These are phyloP conservation scores for Fundulus diaphanus DNA, from an alignment of 2,797 vertebrate genomes.

Conservation along the genomic window DNA sequence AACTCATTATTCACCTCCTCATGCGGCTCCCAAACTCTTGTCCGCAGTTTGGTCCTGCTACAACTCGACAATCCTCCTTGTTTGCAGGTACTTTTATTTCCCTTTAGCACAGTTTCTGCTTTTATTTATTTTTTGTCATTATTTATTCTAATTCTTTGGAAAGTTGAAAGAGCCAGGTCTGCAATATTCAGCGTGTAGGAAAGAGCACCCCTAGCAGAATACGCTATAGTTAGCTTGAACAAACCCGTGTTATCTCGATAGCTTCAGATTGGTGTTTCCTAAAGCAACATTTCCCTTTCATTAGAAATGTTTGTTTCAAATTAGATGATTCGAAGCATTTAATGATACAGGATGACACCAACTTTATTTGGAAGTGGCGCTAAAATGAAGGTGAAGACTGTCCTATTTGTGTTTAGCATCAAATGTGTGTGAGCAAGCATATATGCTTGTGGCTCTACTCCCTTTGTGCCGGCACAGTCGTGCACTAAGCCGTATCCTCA, in stretches of 20 bases:
- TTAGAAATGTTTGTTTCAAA: neutral
- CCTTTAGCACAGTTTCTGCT: neutral
- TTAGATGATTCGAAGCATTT: neutral
- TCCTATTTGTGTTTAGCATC: constrained; percentile 18
- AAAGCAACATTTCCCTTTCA: constrained; percentile 1
- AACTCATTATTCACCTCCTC: too few relatives aligned
- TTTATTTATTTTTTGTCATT: neutral
- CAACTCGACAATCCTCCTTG: too few relatives aligned
- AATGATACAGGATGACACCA: neutral
- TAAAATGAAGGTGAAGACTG: constrained; percentile 10
- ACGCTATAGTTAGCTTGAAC: neutral
- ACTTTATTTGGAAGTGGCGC: constrained; percentile 3
- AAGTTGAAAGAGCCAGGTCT: neutral
- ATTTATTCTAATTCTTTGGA: neutral
- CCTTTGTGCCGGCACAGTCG: constrained; percentile 48
- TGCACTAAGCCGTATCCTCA: constrained; percentile 59
- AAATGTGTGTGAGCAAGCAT: constrained; percentile 11
- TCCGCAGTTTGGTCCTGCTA: too few relatives aligned
- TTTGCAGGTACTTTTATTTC: neutral
- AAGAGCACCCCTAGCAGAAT: neutral
- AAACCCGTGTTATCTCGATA: neutral
- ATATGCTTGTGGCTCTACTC: constrained; percentile 26
- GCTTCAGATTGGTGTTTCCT: neutral
- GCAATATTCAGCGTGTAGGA: neutral
- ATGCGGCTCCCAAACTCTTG: too few relatives aligned